Conservation (phyloP, 2,888 invertebrate species). For the Phanerotoma sp. region DNA sequence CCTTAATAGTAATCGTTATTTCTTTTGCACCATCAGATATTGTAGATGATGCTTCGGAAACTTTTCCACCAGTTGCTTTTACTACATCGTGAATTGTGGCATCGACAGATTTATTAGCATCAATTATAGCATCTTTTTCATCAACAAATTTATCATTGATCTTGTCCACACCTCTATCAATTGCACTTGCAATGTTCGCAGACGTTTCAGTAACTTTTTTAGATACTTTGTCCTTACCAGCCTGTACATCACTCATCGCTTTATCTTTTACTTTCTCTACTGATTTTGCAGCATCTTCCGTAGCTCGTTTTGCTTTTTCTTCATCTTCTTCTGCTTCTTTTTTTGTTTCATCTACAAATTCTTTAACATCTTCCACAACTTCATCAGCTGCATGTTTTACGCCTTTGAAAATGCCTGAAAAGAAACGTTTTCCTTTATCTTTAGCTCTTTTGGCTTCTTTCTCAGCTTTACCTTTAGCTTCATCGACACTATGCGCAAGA, state of each 20-base stretch:
- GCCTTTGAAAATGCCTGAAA: slow-evolving; percentile 43
- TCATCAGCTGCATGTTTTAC: slow-evolving; percentile 43
- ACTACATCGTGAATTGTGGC: no score
- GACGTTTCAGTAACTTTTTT: no score
- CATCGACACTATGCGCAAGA: no score
- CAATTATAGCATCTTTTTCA: slow-evolving; percentile 36
- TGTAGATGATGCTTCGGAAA: slow-evolving; percentile 32
- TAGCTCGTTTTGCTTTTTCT: slow-evolving; percentile 32
- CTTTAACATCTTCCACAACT: slow-evolving; percentile 34
- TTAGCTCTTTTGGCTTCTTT: slow-evolving; percentile 32
- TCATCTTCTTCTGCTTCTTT: no score
- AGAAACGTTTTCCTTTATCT: slow-evolving; percentile 32
- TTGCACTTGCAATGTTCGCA: slow-evolving; percentile 27
- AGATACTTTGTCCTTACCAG: slow-evolving; percentile 6
- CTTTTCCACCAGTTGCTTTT: slow-evolving; percentile 46
- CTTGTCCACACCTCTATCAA: slow-evolving; percentile 29
- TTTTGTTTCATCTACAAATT: slow-evolving; percentile 36
- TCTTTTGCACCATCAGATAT: slow-evolving; percentile 31
- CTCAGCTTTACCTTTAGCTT: no score
- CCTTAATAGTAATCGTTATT: slow-evolving; percentile 51
- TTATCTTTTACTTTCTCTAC: no score
- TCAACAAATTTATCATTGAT: slow-evolving; percentile 15
- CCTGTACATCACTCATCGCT: no score
- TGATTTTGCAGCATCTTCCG: no score
- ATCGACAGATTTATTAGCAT: no score